Evolutionary conservation across 2,888 invertebrate genomes (phyloP), one percentile per base, ranked within the genome.

Genomic region (Polydesmus complanatus): DNA sequence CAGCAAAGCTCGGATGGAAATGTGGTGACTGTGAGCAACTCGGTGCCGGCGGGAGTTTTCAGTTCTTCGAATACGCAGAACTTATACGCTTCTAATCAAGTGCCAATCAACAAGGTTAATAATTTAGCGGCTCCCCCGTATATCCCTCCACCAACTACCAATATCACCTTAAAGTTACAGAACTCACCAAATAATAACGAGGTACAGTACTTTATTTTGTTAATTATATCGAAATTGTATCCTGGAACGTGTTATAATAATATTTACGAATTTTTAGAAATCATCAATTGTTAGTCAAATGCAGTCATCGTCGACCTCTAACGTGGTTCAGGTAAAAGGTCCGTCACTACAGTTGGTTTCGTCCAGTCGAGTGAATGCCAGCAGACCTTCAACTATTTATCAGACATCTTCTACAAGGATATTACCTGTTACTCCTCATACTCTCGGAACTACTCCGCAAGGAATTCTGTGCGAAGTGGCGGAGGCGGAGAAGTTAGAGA

Each of bases 361-460:
- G 11, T 18, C 47, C 8, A 54, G 51, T 3, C 5, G 18, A 14
- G 27, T 14, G 5, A 5, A 11, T 37, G 11, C 19, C 14, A n/a
- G 18, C 3, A 37, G 63, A 11, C 61, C 63, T 18, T 57, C 63
- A 5, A 52, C 63, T 3, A 63, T 61, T 27, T 62, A 63, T 37
- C 63, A 63, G 37, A 70, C 64, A n/a, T 60, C 85, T 61, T 62
- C 66, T 22, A 66, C 66, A 8, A 59, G 64, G 27, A 58, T 66
- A 3, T 37, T 58, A 27, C 60, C 86, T 56, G 85, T 86, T 65
- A 85, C 86, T 76, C 86, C 86, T 56, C 86, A 60, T 74, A 85
- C 83, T 27, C 78, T 85, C 60, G 76, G 74, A 63, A 67, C 69
- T n/a, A 67, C 70, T 25, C 64, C 67, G 26, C 69, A 60, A 49